A percentile compares a stretch with the other conserved stretches of the same genome.
These are phyloP conservation scores for Dipus sagitta DNA, from an alignment of 2,797 vertebrate species.

Conservation along the genomic window DNA sequence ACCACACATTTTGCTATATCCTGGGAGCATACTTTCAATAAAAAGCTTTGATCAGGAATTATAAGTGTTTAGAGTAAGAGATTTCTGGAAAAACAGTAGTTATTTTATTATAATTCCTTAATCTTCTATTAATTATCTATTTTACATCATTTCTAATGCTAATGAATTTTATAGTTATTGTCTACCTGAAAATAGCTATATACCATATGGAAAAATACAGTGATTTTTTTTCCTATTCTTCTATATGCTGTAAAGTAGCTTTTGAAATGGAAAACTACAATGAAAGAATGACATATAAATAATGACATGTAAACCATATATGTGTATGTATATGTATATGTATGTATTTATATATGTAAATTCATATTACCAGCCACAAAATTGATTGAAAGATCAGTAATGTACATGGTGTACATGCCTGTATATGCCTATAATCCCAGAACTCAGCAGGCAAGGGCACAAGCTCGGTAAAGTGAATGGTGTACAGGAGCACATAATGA, in stretches of 20 bases:
- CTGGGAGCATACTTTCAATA: not conserved
- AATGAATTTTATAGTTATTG: conserved; percentile 10
- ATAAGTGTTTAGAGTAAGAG: conserved; percentile 31
- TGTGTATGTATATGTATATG: not conserved
- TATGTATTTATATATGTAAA: not conserved
- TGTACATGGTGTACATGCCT: too few species aligned
- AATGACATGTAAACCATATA: not conserved
- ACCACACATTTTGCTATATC: conserved; percentile 15
- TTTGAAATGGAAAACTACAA: conserved; percentile 31
- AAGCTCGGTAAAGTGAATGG: not conserved
- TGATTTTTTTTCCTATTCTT: not conserved
- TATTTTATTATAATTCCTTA: conserved; percentile 51
- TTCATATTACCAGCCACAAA: not conserved
- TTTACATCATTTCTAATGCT: not conserved
- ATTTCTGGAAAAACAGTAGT: conserved; percentile 10
- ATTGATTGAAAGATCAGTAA: not conserved
- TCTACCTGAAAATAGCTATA: not conserved
- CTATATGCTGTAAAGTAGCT: not conserved
- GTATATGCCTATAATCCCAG: not conserved
- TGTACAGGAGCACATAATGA: not conserved
- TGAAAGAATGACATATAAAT: conserved; percentile 5
- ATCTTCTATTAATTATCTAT: not conserved
- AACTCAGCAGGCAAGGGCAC: not conserved
- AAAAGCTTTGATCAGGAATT: conserved; percentile 52
- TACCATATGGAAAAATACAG: not conserved